Percentiles rank a stretch among this genome's conserved stretches.
Conservation (phyloP, 2,113 vertebrate species). For the Ptyas mucosa region DNA sequence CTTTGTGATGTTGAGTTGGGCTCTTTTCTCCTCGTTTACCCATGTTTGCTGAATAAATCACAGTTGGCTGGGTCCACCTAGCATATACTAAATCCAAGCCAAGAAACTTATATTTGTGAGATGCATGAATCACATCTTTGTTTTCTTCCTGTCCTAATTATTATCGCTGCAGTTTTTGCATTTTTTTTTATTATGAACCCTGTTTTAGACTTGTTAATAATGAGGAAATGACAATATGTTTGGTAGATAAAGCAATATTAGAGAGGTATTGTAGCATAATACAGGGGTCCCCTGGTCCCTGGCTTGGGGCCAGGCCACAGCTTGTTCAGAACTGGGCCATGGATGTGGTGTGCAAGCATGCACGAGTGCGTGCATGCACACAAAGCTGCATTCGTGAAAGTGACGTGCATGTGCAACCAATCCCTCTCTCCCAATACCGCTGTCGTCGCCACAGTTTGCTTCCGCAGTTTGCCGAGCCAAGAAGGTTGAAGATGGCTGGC, state of each 20-base stretch:
- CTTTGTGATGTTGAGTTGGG: not conserved
- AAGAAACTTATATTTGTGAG: not conserved
- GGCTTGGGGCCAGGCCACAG: no score
- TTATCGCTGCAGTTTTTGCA: not conserved
- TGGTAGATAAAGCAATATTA: not conserved
- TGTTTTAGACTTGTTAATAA: not conserved
- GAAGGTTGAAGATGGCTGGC: no score
- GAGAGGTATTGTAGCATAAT: not conserved
- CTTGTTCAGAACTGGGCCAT: no score
- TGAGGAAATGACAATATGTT: not conserved
- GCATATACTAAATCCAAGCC: not conserved
- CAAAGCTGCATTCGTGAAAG: no score
- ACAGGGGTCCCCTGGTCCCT: no score
- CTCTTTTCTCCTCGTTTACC: not conserved
- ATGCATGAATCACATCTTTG: not conserved
- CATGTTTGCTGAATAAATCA: not conserved
- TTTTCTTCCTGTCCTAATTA: not conserved
- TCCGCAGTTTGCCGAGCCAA: no score
- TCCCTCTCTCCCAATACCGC: no score
- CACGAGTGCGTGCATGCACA: no score
- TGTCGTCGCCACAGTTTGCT: accelerated
- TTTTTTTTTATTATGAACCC: not conserved
- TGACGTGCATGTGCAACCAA: no score
- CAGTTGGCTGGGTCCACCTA: not conserved
- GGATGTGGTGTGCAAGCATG: no score